Evolutionary conservation across 1,140 invertebrate genomes (phyloP), one percentile per base, ranked within the genome.

Genomic region (Orussus abietinus): DNA sequence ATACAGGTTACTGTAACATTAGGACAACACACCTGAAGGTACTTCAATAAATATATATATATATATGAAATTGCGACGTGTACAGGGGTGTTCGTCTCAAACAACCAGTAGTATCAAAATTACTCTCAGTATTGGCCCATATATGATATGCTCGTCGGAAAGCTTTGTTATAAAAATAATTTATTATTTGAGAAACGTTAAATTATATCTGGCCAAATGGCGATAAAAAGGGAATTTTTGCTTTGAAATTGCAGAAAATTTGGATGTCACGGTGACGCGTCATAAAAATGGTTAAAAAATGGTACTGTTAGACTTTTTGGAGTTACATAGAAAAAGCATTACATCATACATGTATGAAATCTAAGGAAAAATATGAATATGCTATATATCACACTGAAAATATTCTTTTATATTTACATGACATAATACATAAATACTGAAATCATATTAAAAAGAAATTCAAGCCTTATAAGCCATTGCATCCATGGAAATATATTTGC

Each of bases 391-490:
- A n/a, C n/a, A n/a, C n/a, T n/a, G n/a, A n/a, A n/a, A n/a, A n/a
- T n/a, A n/a, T n/a, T n/a, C n/a, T n/a, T n/a, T n/a, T n/a, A 53
- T 38, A 30, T 40, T 38, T 45, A 45, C 28, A 30, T 49, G 38
- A 44, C 42, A 51, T 49, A 45, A 48, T 53, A 40, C 44, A 55
- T 28, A 42, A 56, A 47, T 50, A 46, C 48, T 49, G 39, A 56
- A 48, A 56, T 48, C 58, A 57, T 36, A 42, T 33, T n/a, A 32
- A 49, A 46, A 52, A 54, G 31, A 50, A 59, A 19, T 20, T 45
- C 11, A 43, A 39, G 47, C 54, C 46, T 32, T 45, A 45, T 49
- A 48, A 53, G 47, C 51, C 25, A 47, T 45, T 29, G 41, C 38
- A 31, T 47, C 40, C 39, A 47, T 53, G 42, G 40, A 52, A 47